These are phyloP conservation scores for Glaucopsyche alexis DNA, from an alignment of 2,888 invertebrate genomes.

Conservation along the genomic window DNA sequence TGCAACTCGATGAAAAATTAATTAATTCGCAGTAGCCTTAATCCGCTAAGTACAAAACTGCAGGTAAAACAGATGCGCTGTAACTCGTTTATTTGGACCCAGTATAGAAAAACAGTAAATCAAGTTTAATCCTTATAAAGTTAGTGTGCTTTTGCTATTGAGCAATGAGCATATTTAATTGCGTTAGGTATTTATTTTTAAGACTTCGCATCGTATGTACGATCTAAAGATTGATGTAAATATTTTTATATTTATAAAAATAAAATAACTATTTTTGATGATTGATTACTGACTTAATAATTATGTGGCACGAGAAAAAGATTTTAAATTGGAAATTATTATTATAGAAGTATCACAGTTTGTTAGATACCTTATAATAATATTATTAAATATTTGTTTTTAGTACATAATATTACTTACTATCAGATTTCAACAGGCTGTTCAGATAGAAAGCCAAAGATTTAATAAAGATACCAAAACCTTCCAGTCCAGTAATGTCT, in stretches of 20 bases:
- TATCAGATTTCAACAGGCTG: background rate
- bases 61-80: conserved; percentile 25
- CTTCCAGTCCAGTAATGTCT: conserved; percentile 18
- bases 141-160: background rate
- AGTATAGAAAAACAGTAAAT: conserved; percentile 24
- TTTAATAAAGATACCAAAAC: conserved; percentile 20
- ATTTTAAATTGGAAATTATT: no score
- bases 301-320: no score
- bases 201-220: background rate
- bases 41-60: conserved; percentile 25
- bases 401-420: background rate
- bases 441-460: background rate
- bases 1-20: conserved; percentile 29
- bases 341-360: no score
- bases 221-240: background rate
- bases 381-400: background rate
- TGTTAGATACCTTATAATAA: no score
- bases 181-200: background rate
- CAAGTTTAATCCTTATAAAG: background rate
- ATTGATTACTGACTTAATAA: no score
- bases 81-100: conserved; percentile 12
- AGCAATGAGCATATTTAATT: background rate
- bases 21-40: conserved; percentile 17
- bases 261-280: no score
- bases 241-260: no score